These are phyloP conservation scores for Hirudinaria manillensis DNA, from an alignment of 2,888 invertebrate genomes.

Conservation along the genomic window DNA sequence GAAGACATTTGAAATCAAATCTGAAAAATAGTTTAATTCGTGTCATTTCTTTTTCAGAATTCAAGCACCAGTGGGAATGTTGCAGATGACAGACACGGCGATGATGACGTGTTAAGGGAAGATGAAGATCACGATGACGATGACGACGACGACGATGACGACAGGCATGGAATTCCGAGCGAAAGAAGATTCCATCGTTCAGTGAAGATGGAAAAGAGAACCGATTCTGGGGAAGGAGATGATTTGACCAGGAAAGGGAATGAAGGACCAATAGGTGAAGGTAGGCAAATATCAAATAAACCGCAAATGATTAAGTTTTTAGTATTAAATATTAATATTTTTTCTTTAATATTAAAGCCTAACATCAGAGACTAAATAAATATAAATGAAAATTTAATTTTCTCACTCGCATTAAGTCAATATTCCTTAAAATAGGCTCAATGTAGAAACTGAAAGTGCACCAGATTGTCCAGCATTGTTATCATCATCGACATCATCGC, in stretches of 20 bases:
- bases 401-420: too few relatives aligned
- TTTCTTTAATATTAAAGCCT: too few relatives aligned
- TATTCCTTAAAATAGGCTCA: too few relatives aligned
- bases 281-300: not conserved
- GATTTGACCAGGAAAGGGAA: not conserved
- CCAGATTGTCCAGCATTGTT: too few relatives aligned
- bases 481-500: too few relatives aligned
- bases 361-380: too few relatives aligned
- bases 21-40: not conserved
- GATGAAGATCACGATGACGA: not conserved
- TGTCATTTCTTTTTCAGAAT: not conserved
- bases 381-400: too few relatives aligned
- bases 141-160: not conserved
- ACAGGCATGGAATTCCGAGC: not conserved
- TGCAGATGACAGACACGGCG: constrained; percentile 1
- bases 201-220: not conserved
- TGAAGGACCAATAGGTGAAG: not conserved
- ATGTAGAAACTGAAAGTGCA: too few relatives aligned
- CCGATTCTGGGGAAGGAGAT: not conserved
- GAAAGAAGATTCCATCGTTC: not conserved
- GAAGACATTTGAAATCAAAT: not conserved
- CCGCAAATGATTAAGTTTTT: not conserved
- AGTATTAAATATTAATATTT: too few relatives aligned
- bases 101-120: not conserved
- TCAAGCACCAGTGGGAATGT: not conserved